phyloP scores from a whole-genome alignment of 1,140 invertebrate genomes.

The Nixonia krombeini region DNA sequence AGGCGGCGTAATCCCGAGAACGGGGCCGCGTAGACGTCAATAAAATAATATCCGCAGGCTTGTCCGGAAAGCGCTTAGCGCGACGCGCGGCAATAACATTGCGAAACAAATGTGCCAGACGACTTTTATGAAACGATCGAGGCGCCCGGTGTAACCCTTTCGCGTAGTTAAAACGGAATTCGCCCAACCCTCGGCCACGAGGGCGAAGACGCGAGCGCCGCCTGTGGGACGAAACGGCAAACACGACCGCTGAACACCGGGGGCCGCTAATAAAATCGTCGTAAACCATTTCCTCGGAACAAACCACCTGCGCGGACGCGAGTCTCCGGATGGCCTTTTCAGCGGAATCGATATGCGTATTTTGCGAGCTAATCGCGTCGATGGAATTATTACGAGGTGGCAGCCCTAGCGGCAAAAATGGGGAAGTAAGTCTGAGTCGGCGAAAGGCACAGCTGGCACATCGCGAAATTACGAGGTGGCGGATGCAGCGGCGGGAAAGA shows the following conservation, averaged over 20 bases:
- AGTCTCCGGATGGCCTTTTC: too few species aligned
- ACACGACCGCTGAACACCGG: conserved; percentile 61
- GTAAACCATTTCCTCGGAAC: conserved; percentile 57
- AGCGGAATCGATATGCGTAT: too few species aligned
- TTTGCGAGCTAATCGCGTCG: too few species aligned
- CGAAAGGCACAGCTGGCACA: conserved; percentile 55
- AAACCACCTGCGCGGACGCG: conserved; percentile 57
- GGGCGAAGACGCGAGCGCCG: conserved; percentile 3
- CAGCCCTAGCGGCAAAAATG: background rate
- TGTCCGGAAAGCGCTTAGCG: conserved; percentile 37
- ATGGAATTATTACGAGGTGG: too few species aligned
- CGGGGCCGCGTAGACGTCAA: conserved; percentile 50
- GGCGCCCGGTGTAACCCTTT: conserved; percentile 43
- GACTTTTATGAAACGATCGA: conserved; percentile 64
- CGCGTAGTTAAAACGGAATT: conserved; percentile 54
- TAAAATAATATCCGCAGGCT: conserved; percentile 58
- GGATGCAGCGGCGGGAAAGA: too few species aligned
- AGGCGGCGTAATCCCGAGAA: conserved; percentile 37
- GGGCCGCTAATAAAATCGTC: conserved; percentile 62
- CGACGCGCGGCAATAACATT: conserved; percentile 55
- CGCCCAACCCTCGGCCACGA: conserved; percentile 43
- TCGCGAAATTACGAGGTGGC: conserved; percentile 50
- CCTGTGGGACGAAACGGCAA: conserved; percentile 66
- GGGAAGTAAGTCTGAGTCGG: conserved; percentile 37
- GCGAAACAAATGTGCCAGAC: conserved; percentile 65